Conservation (phyloP, 2,797 vertebrate genomes). For the Poecilia wingei region DNA sequence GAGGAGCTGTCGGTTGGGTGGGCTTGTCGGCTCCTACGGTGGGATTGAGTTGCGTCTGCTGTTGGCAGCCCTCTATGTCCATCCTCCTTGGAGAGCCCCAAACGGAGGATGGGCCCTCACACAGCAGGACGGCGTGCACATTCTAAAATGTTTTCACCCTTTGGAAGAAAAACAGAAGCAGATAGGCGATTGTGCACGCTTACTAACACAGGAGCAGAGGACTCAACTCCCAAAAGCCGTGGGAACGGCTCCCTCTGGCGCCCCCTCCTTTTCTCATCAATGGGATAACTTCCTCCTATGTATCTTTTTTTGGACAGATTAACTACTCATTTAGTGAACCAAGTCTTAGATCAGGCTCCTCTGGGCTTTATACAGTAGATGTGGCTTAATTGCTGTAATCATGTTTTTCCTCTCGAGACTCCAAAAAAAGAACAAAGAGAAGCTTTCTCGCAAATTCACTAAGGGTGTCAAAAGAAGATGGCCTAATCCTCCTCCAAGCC, state of each 20-base stretch:
- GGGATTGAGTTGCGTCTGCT: slow-evolving; percentile 77
- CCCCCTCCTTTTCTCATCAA: slow-evolving; percentile 33
- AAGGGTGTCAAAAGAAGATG: slow-evolving; percentile 65
- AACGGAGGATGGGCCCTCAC: slow-evolving; percentile 64
- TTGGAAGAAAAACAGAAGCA: slow-evolving; percentile 44
- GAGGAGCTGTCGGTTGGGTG: slow-evolving; percentile 69
- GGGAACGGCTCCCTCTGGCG: slow-evolving; percentile 51
- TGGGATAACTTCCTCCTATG: slow-evolving; percentile 40
- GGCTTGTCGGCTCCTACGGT: slow-evolving; percentile 73
- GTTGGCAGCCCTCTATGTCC: slow-evolving; percentile 68
- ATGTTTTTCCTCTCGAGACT: slow-evolving; percentile 63
- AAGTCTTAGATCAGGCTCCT: slow-evolving; percentile 34
- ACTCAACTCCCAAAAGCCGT: slow-evolving; percentile 56
- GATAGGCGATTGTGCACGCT: slow-evolving; percentile 58
- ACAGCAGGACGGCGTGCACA: slow-evolving; percentile 67
- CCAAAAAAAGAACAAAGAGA: slow-evolving; percentile 62
- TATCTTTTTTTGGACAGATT: slow-evolving; percentile 47
- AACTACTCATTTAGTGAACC: slow-evolving; percentile 42
- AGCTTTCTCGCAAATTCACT: slow-evolving; percentile 62
- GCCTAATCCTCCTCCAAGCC: slow-evolving; percentile 65
- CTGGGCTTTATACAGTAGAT: slow-evolving; percentile 24
- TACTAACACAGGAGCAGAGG: slow-evolving; percentile 41
- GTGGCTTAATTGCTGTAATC: slow-evolving; percentile 59
- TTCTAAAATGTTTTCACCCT: slow-evolving; percentile 58
- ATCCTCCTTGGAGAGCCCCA: slow-evolving; percentile 64